A percentile compares a stretch with the other conserved stretches of the same genome.
These are phyloP conservation scores for Nephrotoma flavescens DNA, from an alignment of 2,888 invertebrate species.

Conservation along the genomic window DNA sequence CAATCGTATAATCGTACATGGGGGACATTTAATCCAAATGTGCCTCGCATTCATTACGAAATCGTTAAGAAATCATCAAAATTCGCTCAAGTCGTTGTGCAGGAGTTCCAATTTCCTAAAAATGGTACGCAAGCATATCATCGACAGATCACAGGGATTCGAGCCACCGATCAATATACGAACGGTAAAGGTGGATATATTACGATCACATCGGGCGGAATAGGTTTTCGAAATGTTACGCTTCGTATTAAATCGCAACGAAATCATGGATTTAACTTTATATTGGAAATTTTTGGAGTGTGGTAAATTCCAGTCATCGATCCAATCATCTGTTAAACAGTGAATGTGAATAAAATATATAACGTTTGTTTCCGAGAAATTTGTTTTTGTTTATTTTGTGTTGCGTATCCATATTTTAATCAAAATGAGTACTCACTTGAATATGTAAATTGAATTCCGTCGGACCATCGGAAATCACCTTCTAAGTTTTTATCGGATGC, in stretches of 20 bases:
- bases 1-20: background rate
- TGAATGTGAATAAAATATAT: background rate
- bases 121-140: background rate
- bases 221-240: constrained; percentile 22
- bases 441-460: constrained; percentile 56
- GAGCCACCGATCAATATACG: constrained; percentile 28
- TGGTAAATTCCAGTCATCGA: background rate
- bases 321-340: background rate
- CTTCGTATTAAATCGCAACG: constrained; percentile 33
- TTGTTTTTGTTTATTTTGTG: background rate
- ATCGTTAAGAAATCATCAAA: background rate
- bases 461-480: constrained; percentile 68
- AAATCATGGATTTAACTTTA: constrained; percentile 31
- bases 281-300: constrained; percentile 29
- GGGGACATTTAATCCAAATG: background rate
- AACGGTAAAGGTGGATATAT: constrained; percentile 33
- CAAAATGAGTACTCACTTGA: constrained; percentile 44
- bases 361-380: background rate
- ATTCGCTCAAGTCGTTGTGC: background rate
- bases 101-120: background rate
- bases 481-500: constrained; percentile 62
- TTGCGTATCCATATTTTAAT: background rate
- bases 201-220: constrained; percentile 28
- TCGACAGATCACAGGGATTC: constrained; percentile 24
- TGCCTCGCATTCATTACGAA: background rate